Evolutionary conservation across 2,888 invertebrate species (phyloP), one percentile per base, ranked within the genome.

Genomic region (Cynaeus angustus): DNA sequence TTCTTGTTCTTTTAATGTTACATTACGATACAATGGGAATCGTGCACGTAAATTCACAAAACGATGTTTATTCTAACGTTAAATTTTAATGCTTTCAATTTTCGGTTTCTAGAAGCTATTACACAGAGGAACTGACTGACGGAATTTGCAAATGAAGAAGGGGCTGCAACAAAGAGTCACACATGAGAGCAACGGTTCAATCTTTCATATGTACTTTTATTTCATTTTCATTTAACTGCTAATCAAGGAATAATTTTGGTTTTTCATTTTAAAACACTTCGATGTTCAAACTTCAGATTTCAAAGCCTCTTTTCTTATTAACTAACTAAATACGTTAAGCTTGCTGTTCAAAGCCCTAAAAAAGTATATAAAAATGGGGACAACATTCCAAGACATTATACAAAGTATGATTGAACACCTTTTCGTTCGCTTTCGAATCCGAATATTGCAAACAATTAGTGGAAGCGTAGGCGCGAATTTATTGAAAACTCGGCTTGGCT

Each of bases 1-100:
- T 83, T 83, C 83, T 82, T 82, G 82, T 83, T 83, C 84, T 81
- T 82, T 83, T 84, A 84, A 84, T 84, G 83, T 81, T 81, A 83
- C 83, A 83, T 83, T 83, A 83, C 82, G 82, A 82, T 83, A 83
- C 83, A 83, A 83, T 82, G 78, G 82, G 77, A 81, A 80, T 77
- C 78, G 79, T 72, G 73, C 68, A 72, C 78, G 80, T 82, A 82
- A 82, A 82, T 82, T 81, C 76, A 72, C 72, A 72, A 78, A 73
- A 75, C 77, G 78, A 82, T 82, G 81, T 82, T 82, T 83, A 82
- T 82, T 83, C 80, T 80, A 80, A 78, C 82, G 76, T 80, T 77
- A 79, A 79, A 79, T 75, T 78, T 73, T 75, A 75, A 74, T 73
- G 68, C 46, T 72, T 72, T 75, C 77, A 73, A 77, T 77, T 77